Conservation (phyloP, 2,113 vertebrate species). For the Erythrolamprus reginae region DNA sequence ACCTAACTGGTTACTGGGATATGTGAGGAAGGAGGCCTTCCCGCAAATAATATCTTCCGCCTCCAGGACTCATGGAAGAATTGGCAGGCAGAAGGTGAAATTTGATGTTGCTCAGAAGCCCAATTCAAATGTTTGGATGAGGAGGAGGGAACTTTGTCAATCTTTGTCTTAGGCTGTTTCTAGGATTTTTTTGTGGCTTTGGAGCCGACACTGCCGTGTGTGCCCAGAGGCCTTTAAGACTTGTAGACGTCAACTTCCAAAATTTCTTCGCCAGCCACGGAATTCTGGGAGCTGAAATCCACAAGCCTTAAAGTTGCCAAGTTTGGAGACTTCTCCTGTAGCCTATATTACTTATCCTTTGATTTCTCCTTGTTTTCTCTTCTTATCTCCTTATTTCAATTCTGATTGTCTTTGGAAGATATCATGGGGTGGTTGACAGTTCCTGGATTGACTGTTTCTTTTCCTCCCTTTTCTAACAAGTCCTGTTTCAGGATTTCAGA, state of each 20-base stretch:
- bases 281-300: not conserved
- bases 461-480: not conserved
- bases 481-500: not conserved
- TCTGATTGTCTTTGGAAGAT: not conserved
- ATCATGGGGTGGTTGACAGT: not conserved
- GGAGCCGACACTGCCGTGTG: not conserved
- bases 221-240: not conserved
- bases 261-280: not conserved
- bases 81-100: too few relatives aligned
- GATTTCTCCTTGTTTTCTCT: not conserved
- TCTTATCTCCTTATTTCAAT: not conserved
- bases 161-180: not conserved
- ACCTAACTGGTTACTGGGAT: too few relatives aligned
- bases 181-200: not conserved
- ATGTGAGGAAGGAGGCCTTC: too few relatives aligned
- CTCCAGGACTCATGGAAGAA: not conserved
- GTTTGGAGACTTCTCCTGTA: not conserved
- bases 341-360: not conserved
- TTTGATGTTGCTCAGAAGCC: not conserved
- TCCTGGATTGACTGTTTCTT: not conserved
- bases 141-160: not conserved
- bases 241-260: not conserved
- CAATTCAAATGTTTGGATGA: not conserved
- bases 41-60: too few relatives aligned
- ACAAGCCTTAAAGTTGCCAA: not conserved